Conservation (phyloP, 1,140 invertebrate species). For the Pachypsylla venusta region DNA sequence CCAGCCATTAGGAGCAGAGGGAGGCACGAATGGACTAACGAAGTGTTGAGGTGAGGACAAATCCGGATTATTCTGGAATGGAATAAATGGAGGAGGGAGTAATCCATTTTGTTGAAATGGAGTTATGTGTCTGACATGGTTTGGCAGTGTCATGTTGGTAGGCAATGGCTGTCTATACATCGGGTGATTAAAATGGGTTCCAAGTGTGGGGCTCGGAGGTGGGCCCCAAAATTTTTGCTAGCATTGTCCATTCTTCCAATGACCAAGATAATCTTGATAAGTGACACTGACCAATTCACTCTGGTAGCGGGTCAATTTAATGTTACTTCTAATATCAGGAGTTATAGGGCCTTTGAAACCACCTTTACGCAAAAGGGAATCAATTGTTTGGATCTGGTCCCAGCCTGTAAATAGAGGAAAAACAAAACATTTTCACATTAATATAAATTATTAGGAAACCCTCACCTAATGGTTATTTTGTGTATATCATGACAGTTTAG, state of each 20-base stretch:
- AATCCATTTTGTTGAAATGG: conserved; percentile 1
- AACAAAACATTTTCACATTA: no score
- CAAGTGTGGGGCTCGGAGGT: conserved; percentile 14
- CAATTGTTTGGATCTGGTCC: conserved; percentile 95
- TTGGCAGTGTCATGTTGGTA: background rate
- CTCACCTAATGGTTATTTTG: background rate
- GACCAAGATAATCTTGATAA: conserved; percentile 64
- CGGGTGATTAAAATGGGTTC: background rate
- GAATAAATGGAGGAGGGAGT: conserved; percentile 3
- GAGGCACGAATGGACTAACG: conserved; percentile 7
- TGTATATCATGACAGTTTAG: background rate
- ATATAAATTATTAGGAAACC: conserved; percentile 4
- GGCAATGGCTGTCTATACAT: conserved; percentile 4
- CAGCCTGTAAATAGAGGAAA: conserved; percentile 43
- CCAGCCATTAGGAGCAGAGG: background rate
- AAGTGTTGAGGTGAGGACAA: background rate
- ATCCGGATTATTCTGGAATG: background rate
- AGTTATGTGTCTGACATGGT: background rate
- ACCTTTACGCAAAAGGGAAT: conserved; percentile 91
- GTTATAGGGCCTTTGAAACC: conserved; percentile 88
- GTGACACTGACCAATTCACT: conserved; percentile 69
- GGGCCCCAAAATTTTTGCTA: conserved; percentile 34
- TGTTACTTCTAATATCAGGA: conserved; percentile 64
- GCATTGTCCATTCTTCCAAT: conserved; percentile 41
- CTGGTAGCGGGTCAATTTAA: conserved; percentile 90